Evolutionary conservation across 2,888 invertebrate genomes (phyloP).

Genomic region (Anticlea derivata): DNA sequence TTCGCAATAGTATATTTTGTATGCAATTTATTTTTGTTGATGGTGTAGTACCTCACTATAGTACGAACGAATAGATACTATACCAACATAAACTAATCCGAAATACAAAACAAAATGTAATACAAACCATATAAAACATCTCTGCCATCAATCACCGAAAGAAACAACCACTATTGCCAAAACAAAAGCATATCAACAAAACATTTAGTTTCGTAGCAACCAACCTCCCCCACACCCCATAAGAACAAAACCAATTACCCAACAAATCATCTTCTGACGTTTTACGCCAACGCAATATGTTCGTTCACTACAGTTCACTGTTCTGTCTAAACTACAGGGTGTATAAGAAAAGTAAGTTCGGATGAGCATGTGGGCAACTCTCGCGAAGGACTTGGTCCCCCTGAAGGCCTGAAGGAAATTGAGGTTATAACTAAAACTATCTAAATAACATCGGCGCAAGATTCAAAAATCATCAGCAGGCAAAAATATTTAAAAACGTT

Average conservation of each 20-base stretch:
- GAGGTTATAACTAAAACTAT: too few species aligned
- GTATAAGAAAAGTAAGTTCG: too few species aligned
- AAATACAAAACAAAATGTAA: conserved; percentile 38
- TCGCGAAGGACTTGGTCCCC: too few species aligned
- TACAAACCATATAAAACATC: conserved; percentile 42
- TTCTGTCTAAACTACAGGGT: conserved; percentile 1
- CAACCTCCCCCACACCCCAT: conserved; percentile 57
- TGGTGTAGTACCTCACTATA: too few species aligned
- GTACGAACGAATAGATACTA: background rate
- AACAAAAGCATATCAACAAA: conserved; percentile 74
- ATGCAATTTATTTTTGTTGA: too few species aligned
- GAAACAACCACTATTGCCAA: conserved; percentile 53
- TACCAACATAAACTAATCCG: conserved; percentile 20
- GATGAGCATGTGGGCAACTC: too few species aligned
- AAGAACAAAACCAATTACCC: conserved; percentile 79
- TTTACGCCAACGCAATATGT: conserved; percentile 81
- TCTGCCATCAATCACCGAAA: conserved; percentile 46
- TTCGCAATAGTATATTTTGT: too few species aligned
- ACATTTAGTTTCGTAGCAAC: conserved; percentile 66
- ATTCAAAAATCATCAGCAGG: too few species aligned
- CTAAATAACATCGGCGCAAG: too few species aligned
- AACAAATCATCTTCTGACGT: conserved; percentile 82
- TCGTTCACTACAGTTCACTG: conserved; percentile 55
- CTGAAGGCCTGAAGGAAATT: too few species aligned
- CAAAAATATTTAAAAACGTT: too few species aligned